phyloP scores from a whole-genome alignment of 2,888 invertebrate genomes.

The Orchestes rusci region DNA sequence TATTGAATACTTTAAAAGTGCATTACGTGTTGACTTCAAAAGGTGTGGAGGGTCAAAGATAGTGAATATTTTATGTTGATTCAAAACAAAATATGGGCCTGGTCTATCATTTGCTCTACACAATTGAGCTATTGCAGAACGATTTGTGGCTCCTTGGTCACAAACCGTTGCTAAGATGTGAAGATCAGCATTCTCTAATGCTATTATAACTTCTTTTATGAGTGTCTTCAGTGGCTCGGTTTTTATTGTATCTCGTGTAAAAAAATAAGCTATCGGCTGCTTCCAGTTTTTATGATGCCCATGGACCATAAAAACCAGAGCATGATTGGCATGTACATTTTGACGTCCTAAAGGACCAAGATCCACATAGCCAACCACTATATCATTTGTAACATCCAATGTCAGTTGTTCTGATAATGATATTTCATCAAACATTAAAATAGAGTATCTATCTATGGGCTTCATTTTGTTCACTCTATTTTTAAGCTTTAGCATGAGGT shows the following conservation, averaged over 20 bases:
- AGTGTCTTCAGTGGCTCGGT: too few relatives aligned
- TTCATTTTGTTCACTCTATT: not conserved
- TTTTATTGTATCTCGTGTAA: too few relatives aligned
- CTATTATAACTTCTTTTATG: not conserved
- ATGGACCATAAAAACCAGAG: conserved; percentile 17
- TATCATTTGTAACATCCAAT: conserved; percentile 5
- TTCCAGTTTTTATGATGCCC: conserved; percentile 14
- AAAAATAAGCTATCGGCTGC: conserved; percentile 10
- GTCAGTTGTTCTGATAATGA: conserved; percentile 11
- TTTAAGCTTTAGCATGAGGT: not conserved
- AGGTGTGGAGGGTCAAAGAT: not conserved
- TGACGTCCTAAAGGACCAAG: conserved; percentile 15
- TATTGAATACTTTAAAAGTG: too few relatives aligned
- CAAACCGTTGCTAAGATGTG: not conserved
- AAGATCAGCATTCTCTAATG: too few relatives aligned
- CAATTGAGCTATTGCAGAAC: too few relatives aligned
- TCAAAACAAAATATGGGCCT: not conserved
- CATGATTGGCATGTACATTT: conserved; percentile 6
- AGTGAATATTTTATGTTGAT: too few relatives aligned
- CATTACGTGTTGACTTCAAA: not conserved
- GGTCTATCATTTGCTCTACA: not conserved
- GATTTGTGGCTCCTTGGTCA: too few relatives aligned
- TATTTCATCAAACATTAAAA: conserved; percentile 22
- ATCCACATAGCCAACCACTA: conserved; percentile 17
- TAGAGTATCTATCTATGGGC: conserved; percentile 3